A percentile compares a stretch with the other conserved stretches of the same genome.
Conservation (phyloP, 2,113 vertebrate species). For the Carlito syrichta region DNA sequence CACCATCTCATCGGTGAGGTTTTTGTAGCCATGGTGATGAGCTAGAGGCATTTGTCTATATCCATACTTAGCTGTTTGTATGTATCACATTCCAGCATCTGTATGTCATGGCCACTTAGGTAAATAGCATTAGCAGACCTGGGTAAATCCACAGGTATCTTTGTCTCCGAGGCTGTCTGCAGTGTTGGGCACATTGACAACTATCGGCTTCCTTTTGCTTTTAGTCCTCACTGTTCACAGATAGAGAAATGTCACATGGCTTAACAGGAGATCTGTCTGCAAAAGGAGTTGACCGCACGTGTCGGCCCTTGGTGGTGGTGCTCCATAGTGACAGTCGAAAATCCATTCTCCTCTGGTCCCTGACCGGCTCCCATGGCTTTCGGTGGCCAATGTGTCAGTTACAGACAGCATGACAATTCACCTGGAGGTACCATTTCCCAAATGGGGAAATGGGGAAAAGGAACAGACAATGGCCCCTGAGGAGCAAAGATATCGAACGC, state of each 20-base stretch:
- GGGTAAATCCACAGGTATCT: neutral
- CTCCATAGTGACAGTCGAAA: neutral
- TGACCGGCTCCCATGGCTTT: neutral
- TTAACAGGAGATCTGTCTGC: neutral
- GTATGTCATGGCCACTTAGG: neutral
- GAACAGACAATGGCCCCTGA: neutral
- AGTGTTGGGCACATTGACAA: neutral
- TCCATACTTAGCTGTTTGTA: neutral
- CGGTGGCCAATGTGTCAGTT: neutral
- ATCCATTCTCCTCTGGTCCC: neutral
- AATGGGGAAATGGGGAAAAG: neutral
- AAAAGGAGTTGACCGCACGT: neutral
- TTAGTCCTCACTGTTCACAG: neutral
- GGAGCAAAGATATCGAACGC: neutral
- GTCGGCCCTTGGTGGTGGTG: neutral
- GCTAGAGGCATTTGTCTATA: neutral
- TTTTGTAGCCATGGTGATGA: conserved; percentile 11
- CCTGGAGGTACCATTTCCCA: neutral
- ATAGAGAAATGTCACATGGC: neutral
- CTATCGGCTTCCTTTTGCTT: neutral
- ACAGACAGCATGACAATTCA: neutral
- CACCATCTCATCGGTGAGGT: neutral
- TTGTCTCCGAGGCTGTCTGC: neutral
- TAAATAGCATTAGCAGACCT: neutral
- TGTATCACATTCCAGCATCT: neutral